These are phyloP conservation scores for Polydrusus pterygomalis DNA, from an alignment of 2,888 invertebrate genomes.

Conservation along the genomic window DNA sequence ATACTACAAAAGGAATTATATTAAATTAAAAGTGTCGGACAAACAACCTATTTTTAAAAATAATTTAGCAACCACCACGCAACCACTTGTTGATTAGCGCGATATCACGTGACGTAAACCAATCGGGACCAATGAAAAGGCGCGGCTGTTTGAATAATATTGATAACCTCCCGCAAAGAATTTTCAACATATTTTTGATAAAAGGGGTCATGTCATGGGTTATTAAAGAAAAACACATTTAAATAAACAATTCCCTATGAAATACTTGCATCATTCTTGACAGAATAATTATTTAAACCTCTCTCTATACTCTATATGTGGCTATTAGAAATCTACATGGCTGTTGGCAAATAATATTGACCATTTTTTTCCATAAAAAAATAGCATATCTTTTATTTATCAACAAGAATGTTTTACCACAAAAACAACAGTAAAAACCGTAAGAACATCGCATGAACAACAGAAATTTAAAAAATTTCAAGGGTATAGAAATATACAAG, in stretches of 20 bases:
- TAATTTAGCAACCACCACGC: slow-evolving; percentile 35
- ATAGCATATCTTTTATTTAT: no score
- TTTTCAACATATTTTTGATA: slow-evolving; percentile 32
- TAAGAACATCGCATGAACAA: no score
- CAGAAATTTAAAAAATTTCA: no score
- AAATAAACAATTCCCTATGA: background rate
- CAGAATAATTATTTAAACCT: background rate
- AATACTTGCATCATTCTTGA: slow-evolving; percentile 17
- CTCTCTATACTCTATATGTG: background rate
- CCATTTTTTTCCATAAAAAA: no score
- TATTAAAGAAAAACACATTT: background rate
- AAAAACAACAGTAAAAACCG: no score
- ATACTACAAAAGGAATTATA: background rate
- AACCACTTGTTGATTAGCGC: slow-evolving; percentile 46
- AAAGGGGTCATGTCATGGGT: slow-evolving; percentile 2
- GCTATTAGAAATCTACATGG: no score
- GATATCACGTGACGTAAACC: slow-evolving; percentile 46
- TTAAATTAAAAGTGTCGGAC: slow-evolving; percentile 3
- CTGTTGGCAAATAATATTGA: no score
- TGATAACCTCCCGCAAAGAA: slow-evolving; percentile 50
- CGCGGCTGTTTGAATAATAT: slow-evolving; percentile 23
- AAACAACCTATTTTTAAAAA: slow-evolving; percentile 33
- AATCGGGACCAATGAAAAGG: slow-evolving; percentile 29
- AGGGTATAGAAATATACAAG: no score
- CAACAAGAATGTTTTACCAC: no score